Evolutionary conservation across 2,888 invertebrate species (phyloP).

Genomic region (Aplocera efformata): DNA sequence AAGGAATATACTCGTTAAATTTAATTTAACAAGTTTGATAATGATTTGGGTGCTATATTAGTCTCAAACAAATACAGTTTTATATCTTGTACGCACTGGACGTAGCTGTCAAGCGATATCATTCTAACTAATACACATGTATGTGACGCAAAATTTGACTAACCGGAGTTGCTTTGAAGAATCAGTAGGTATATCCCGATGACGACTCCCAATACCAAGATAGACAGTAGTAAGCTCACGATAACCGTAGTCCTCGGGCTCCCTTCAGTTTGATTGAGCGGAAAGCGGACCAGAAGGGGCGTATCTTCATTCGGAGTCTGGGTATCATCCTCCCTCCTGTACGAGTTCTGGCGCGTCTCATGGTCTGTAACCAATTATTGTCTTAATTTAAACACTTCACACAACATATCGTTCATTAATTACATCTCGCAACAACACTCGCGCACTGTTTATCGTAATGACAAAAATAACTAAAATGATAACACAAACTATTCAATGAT

Average conservation of each 20-base stretch:
- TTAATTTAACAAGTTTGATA: too few species aligned
- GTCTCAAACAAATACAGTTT: too few species aligned
- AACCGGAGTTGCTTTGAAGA: slow-evolving; percentile 54
- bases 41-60: too few species aligned
- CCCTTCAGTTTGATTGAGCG: slow-evolving; percentile 23
- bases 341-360: slow-evolving; percentile 50
- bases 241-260: slow-evolving; percentile 37
- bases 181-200: slow-evolving; percentile 64
- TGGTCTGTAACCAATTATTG: slow-evolving; percentile 44
- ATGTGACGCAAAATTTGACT: slow-evolving; percentile 17
- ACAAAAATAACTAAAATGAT: slow-evolving; percentile 14
- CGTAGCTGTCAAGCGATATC: too few species aligned
- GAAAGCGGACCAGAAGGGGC: slow-evolving; percentile 49
- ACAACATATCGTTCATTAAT: background rate
- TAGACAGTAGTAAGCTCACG: slow-evolving; percentile 45
- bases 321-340: slow-evolving; percentile 31
- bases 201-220: slow-evolving; percentile 52
- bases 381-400: slow-evolving; percentile 5
- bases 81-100: too few species aligned
- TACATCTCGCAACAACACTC: slow-evolving; percentile 2
- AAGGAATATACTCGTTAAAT: too few species aligned
- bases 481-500: slow-evolving; percentile 6
- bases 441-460: background rate
- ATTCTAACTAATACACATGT: too few species aligned
- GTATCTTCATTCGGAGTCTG: slow-evolving; percentile 40